Conservation (phyloP, 2,888 invertebrate species). For the Microplitis manilae region DNA sequence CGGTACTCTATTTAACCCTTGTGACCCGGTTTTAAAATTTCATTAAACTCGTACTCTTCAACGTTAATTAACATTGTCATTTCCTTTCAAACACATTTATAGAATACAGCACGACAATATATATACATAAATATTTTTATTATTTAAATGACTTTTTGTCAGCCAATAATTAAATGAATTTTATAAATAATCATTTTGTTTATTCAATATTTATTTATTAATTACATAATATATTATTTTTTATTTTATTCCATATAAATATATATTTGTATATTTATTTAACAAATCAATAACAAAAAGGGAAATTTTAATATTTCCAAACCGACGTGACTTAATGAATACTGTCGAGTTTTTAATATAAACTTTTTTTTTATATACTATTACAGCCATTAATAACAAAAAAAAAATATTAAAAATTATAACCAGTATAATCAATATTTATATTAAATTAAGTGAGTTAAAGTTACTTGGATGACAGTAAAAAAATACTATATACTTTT, state of each 20-base stretch:
- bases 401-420: neutral
- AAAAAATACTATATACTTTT: neutral
- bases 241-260: neutral
- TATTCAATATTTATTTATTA: neutral
- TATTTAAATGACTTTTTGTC: constrained; percentile 7
- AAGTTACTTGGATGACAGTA: neutral
- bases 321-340: neutral
- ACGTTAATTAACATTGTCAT: constrained; percentile 59
- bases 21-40: constrained; percentile 59
- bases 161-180: neutral
- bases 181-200: constrained; percentile 9
- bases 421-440: neutral
- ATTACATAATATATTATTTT: neutral
- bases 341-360: neutral
- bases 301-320: neutral
- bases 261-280: neutral
- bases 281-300: neutral
- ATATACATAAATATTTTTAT: constrained; percentile 2
- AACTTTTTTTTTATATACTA: neutral
- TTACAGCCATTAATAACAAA: neutral
- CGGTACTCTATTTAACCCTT: constrained; percentile 57
- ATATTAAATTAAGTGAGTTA: neutral
- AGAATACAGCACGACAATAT: neutral
- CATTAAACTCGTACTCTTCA: constrained; percentile 55
- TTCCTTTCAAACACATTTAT: constrained; percentile 57